Conservation (phyloP, 1,140 invertebrate species). For the Carposina sasakii region DNA sequence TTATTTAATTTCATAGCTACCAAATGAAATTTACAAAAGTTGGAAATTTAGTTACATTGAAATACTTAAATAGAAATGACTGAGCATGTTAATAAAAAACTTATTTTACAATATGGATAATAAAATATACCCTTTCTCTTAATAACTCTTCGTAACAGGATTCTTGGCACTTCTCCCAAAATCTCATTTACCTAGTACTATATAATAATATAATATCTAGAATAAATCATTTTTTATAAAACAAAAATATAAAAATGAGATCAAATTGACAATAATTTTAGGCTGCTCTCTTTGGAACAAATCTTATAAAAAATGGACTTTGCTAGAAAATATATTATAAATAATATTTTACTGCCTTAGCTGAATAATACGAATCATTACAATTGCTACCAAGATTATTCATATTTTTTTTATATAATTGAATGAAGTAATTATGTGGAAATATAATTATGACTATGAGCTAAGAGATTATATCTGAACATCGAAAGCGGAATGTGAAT, state of each 20-base stretch:
- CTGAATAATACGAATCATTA: no score
- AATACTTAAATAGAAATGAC: constrained; percentile 29
- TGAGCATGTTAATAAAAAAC: constrained; percentile 26
- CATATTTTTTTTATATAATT: no score
- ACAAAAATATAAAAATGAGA: constrained; percentile 67
- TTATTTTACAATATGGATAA: constrained; percentile 38
- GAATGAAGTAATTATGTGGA: no score
- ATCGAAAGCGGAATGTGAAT: constrained; percentile 54
- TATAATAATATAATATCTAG: constrained; percentile 36
- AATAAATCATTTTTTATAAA: constrained; percentile 59
- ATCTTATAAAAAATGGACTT: constrained; percentile 49
- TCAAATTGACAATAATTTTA: constrained; percentile 68
- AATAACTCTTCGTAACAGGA: constrained; percentile 36
- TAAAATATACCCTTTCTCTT: constrained; percentile 47
- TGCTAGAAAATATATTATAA: constrained; percentile 32
- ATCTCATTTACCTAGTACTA: constrained; percentile 32
- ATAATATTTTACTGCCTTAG: constrained; percentile 29
- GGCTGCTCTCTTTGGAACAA: constrained; percentile 70
- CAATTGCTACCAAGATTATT: no score
- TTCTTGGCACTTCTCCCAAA: constrained; percentile 45
- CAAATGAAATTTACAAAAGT: no score
- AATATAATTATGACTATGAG: constrained; percentile 15
- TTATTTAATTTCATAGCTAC: no score
- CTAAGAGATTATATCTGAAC: constrained; percentile 29
- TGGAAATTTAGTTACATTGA: constrained; percentile 12